Evolutionary conservation across 1,140 invertebrate species (phyloP).

Genomic region (Gonatopus flavifemur): DNA sequence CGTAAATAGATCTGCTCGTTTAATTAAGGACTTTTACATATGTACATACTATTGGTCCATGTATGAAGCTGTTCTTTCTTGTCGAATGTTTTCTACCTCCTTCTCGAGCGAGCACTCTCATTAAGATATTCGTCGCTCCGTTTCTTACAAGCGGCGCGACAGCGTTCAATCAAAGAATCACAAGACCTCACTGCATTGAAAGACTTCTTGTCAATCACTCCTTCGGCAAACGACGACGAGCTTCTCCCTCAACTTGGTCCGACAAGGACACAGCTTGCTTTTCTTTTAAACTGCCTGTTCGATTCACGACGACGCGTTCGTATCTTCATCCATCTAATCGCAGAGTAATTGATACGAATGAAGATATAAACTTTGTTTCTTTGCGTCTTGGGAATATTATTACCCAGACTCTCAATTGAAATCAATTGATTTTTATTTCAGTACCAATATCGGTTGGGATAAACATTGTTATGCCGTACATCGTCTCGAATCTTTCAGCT

Average conservation of each 20-base stretch:
- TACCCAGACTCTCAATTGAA: too few species aligned
- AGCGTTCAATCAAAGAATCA: conserved; percentile 58
- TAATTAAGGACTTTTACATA: conserved; percentile 34
- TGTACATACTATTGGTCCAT: neutral
- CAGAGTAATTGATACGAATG: conserved; percentile 60
- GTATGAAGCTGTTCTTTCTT: neutral
- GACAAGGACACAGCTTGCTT: conserved; percentile 10
- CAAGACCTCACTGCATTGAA: conserved; percentile 36
- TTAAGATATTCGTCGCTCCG: conserved; percentile 53
- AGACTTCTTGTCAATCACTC: conserved; percentile 56
- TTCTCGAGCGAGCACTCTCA: conserved; percentile 36
- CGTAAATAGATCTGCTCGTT: conserved; percentile 32
- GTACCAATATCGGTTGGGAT: too few species aligned
- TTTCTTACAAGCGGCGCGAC: conserved; percentile 55
- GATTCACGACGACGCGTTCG: conserved; percentile 21
- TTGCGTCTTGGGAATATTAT: too few species aligned
- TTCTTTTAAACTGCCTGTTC: neutral
- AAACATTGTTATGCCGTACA: too few species aligned
- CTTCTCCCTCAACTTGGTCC: conserved; percentile 29
- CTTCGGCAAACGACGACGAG: too few species aligned
- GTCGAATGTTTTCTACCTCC: too few species aligned
- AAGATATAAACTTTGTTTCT: conserved; percentile 52
- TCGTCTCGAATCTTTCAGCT: too few species aligned
- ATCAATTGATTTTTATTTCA: too few species aligned
- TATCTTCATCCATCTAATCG: conserved; percentile 60